Base-by-base conservation (phyloP, 2,113 vertebrate genomes). In the Ia io region DNA sequence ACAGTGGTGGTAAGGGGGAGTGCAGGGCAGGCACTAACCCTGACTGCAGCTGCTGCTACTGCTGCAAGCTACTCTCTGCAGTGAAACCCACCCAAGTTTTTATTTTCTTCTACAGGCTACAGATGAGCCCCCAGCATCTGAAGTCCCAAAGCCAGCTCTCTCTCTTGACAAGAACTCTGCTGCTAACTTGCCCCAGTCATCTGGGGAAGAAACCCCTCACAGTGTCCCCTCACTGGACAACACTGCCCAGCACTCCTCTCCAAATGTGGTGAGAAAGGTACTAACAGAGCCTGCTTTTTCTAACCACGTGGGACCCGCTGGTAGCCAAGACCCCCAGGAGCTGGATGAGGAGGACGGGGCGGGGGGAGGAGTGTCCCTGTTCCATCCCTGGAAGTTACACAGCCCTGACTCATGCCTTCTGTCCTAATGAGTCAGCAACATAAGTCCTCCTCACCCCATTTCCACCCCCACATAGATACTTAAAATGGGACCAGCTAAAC, bases 221-320 rank as follows among this genome's bases (percentile, higher is more conserved):
- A 97, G 93, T 47, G 94, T 91, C 74, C 97, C 97, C 22, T 56
- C 96, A 40, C n/a, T 96, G 95, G 98, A 97, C 80, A 95, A n/a
- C 76, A 35, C 83, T 32, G 63, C 88, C 93, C 98, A 97, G 71
- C 97, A 95, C 69, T 65, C 98, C 61, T 84, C 97, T 93, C 97
- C 98, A 6, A 98, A 95, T 94, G 98, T 98, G 67, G 88, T 96
- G 86, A 98, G 97, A 98, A 98, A 98, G 98, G 98, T 98, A 98
- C 96, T 94, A 35, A 91, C 2, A 40, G 65, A 95, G 65, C 30
- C 96, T 63, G 18, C 67, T 63, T 87, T 51, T 82, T 74, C 88
- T 84, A 71, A 85, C 47, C 69, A 61, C 16, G 9, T 0, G 69
- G 88, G 78, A 73, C 44, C 91, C 83, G 23, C 80, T 92, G 73